Evolutionary conservation across 2,113 vertebrate genomes (phyloP).

Genomic region (Hemibagrus wyckioides): DNA sequence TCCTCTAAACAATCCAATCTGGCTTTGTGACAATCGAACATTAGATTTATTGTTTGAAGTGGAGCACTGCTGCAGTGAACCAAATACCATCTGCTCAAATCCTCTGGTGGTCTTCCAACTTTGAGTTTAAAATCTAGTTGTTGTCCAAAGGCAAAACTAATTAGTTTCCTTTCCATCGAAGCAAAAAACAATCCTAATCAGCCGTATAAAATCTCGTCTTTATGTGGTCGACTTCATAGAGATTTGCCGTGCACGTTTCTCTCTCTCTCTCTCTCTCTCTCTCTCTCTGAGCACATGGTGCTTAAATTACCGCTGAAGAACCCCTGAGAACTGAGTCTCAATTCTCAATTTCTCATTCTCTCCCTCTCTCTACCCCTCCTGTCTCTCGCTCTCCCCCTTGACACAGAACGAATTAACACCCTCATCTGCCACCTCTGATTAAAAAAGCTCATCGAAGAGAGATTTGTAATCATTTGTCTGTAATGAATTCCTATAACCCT

Average conservation of each 20-base stretch:
- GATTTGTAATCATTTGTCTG: slow-evolving; percentile 65
- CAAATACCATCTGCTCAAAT: slow-evolving; percentile 45
- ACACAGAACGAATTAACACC: slow-evolving; percentile 65
- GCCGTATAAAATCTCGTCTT: slow-evolving; percentile 48
- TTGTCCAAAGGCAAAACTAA: slow-evolving; percentile 51
- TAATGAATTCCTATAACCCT: slow-evolving; percentile 59
- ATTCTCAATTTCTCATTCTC: slow-evolving; percentile 54
- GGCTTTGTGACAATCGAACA: slow-evolving; percentile 37
- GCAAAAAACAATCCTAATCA: slow-evolving; percentile 52
- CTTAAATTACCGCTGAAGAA: slow-evolving; percentile 69
- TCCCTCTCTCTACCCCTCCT: slow-evolving; percentile 32
- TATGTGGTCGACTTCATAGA: slow-evolving; percentile 57
- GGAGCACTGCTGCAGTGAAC: slow-evolving; percentile 32
- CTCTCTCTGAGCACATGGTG: slow-evolving; percentile 56
- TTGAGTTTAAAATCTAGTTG: slow-evolving; percentile 48
- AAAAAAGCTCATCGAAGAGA: slow-evolving; percentile 58
- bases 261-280: slow-evolving; percentile 67
- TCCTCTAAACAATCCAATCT: slow-evolving; percentile 35
- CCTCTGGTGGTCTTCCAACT: slow-evolving; percentile 48
- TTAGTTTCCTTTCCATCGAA: slow-evolving; percentile 39
- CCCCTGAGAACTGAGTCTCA: slow-evolving; percentile 63
- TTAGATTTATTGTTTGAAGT: slow-evolving; percentile 45
- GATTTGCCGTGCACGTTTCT: slow-evolving; percentile 65
- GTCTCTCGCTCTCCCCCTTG: slow-evolving; percentile 45
- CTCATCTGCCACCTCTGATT: slow-evolving; percentile 64